Conservation (phyloP, 2,888 invertebrate genomes). For the Eristalis pertinax region DNA sequence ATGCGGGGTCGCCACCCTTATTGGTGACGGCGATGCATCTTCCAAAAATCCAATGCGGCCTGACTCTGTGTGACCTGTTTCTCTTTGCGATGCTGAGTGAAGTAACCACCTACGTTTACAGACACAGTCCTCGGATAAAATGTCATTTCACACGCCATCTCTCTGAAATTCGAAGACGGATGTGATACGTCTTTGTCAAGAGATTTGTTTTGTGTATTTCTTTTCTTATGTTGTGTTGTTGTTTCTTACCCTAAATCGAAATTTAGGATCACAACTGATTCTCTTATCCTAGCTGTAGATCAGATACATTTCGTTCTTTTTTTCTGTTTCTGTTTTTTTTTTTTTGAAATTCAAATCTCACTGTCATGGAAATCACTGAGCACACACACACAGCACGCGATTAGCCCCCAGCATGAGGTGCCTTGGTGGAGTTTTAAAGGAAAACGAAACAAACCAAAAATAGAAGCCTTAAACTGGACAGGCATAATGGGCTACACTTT, state of each 20-base stretch:
- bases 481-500: constrained; percentile 46
- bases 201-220: constrained; percentile 50
- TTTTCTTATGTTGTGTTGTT: constrained; percentile 1
- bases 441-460: background rate
- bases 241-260: constrained; percentile 2
- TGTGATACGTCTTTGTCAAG: constrained; percentile 70
- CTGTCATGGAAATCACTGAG: constrained; percentile 54
- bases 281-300: constrained; percentile 62
- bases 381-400: constrained; percentile 53
- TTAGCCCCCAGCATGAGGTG: constrained; percentile 62
- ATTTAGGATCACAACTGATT: constrained; percentile 42
- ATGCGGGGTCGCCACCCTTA: constrained; percentile 18
- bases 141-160: constrained; percentile 18
- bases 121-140: constrained; percentile 8
- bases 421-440: constrained; percentile 34
- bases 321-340: too few species aligned
- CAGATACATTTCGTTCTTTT: constrained; percentile 33
- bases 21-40: constrained; percentile 12
- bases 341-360: constrained; percentile 50
- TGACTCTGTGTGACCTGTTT: constrained; percentile 37
- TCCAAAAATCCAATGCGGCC: background rate
- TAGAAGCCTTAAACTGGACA: constrained; percentile 29
- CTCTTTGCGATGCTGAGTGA: constrained; percentile 48
- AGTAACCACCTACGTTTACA: constrained; percentile 62
- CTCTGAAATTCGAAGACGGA: constrained; percentile 46